Evolutionary conservation across 2,797 vertebrate species (phyloP).

Genomic region (Eurystomus glaucurus): DNA sequence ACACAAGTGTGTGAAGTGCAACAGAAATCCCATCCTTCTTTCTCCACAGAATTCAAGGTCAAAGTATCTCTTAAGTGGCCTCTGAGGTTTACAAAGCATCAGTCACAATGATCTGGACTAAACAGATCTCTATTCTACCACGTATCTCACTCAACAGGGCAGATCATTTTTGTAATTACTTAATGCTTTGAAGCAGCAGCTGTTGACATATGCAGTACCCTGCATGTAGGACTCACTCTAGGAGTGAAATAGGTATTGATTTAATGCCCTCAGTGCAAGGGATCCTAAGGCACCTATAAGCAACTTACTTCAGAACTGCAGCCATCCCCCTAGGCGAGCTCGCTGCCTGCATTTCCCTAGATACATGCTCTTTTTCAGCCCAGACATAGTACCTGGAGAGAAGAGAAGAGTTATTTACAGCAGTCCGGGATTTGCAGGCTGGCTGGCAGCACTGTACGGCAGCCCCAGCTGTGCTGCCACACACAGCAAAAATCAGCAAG

Average conservation of each 20-base stretch:
- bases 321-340: fast-evolving
- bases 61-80: neutral
- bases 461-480: neutral
- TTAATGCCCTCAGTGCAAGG: neutral
- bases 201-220: neutral
- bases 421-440: neutral
- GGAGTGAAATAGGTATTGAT: neutral
- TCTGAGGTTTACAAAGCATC: neutral
- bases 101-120: neutral
- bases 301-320: neutral
- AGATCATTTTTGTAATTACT: neutral
- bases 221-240: neutral
- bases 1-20: fast-evolving
- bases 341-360: neutral
- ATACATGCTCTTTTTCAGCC: neutral
- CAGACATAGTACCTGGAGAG: neutral
- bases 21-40: neutral
- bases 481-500: neutral
- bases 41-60: neutral
- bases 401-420: neutral
- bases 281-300: neutral
- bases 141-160: neutral
- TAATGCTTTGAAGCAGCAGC: neutral
- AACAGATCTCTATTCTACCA: neutral
- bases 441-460: neutral